Evolutionary conservation across 2,113 vertebrate species (phyloP).

Genomic region (western clawed frog (Xenopus tropicalis)): UCB_Xtro_10.0 CM004448.2:81537501-81538000

Average conservation of each 20-base stretch:
- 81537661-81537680: constrained; percentile 1
- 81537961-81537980: neutral
- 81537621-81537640: neutral
- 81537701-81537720: neutral
- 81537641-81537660: neutral
- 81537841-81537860: neutral
- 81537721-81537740: constrained; percentile 2
- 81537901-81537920: neutral
- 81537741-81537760: constrained; percentile 1
- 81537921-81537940: neutral
- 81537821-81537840: constrained; percentile 5
- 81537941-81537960: neutral
- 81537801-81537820: neutral
- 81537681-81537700: neutral
- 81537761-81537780: neutral
- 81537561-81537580: too few relatives aligned
- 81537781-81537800: constrained; percentile 1
- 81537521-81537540: too few relatives aligned
- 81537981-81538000: neutral
- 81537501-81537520: too few relatives aligned
- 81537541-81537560: too few relatives aligned
- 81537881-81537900: neutral
- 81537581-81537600: too few relatives aligned
- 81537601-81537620: too few relatives aligned
- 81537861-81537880: neutral